Base-by-base conservation (phyloP, 2,888 invertebrate genomes). In the Hermaeophaga mercurialis region DNA sequence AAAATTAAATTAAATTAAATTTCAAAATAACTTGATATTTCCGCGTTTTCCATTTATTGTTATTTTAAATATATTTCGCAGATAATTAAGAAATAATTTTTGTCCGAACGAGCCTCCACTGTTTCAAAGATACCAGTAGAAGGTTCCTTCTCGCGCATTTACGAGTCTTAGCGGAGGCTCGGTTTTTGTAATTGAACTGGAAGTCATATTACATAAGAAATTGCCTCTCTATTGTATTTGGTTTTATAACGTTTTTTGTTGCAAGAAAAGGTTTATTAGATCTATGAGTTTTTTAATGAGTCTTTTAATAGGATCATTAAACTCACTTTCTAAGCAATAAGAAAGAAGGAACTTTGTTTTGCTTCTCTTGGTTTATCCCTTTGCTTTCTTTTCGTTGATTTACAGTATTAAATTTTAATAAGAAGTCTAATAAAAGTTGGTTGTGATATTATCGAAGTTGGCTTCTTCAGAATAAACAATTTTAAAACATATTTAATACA, bases 191-290 rank as follows among this genome's bases (percentile, higher is more conserved):
- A 53, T 53, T 45, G 53, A 58, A 53, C 49, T 46, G 50, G 38
- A 49, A 56, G 60, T 60, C 60, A 60, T 54, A 57, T 54, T 52
- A 54, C 49, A 46, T 50, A 54, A 54, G 56, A 50, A 31, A 60
- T 57, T 44, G 52, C 54, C 50, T 43, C 52, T 44, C 47, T 57
- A 60, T 47, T 54, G 43, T 43, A 43, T 24, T 24, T 18, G 11
- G 24, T n/a, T 43, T 43, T 43, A 24, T 24, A 24, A 8, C 24
- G 43, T 33, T 50, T 19, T 28, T 33, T 28, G 31, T 18, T 15
- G 26, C 26, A 19, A 12, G 12, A 19, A 33, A 22, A 31, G 26
- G 41, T 50, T 50, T 50, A 50, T 50, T 50, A 50, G 50, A 41
- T 39, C 50, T 33, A 19, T 11, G 43, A 43, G 43, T 43, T 43